Evolutionary conservation across 2,113 vertebrate genomes (phyloP).

Genomic region (Cinclus mexicanus): DNA sequence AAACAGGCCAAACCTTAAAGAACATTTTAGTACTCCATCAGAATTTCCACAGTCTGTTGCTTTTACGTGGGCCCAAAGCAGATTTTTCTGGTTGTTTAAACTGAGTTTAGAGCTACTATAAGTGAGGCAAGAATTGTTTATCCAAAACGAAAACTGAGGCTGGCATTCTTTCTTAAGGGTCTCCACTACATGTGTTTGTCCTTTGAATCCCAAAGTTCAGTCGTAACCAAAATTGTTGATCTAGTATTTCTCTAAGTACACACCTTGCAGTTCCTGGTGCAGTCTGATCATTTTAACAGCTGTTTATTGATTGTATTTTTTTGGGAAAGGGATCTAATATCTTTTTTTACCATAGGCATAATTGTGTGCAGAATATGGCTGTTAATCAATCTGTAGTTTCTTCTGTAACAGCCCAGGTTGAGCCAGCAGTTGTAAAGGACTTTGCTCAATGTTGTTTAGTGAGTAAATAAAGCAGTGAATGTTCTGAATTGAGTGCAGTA

Average conservation of each 20-base stretch:
- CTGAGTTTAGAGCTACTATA: not conserved
- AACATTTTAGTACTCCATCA: not conserved
- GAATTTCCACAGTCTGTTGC: not conserved
- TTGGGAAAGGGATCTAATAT: not conserved
- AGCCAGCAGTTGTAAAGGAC: not conserved
- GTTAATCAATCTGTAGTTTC: not conserved
- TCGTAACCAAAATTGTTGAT: not conserved
- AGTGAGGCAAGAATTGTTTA: not conserved
- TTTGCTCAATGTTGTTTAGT: not conserved
- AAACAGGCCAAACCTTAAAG: not conserved
- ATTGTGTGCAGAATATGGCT: not conserved
- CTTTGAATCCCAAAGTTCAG: not conserved
- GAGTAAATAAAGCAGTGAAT: not conserved
- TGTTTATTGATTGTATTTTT: not conserved
- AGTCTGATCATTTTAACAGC: not conserved
- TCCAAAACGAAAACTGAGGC: not conserved
- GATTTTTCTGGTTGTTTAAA: not conserved
- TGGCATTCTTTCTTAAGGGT: not conserved
- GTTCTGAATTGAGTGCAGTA: not conserved
- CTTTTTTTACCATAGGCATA: not conserved
- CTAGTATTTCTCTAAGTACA: not conserved
- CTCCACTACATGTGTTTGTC: not conserved
- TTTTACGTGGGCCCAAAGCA: not conserved
- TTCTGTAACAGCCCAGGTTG: not conserved
- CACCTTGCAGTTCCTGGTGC: not conserved